Evolutionary conservation across 2,888 invertebrate genomes (phyloP).

Genomic region (Tetheella fluctuosa): DNA sequence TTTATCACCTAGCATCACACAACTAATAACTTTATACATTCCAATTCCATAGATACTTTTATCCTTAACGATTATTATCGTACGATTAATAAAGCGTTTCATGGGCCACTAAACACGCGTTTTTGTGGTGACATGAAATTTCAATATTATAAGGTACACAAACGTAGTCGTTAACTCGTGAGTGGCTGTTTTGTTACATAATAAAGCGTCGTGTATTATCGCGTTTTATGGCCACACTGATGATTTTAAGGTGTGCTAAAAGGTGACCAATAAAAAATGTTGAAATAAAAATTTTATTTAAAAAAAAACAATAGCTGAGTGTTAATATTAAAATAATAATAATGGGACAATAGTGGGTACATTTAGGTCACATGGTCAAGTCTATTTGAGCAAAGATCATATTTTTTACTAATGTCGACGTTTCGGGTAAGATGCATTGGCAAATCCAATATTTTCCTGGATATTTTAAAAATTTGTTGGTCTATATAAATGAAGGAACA

Average conservation of each 20-base stretch:
- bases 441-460: no score
- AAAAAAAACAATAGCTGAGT: not conserved
- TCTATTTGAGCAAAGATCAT: no score
- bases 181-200: constrained; percentile 54
- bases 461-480: no score
- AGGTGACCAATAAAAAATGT: constrained; percentile 22
- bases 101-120: constrained; percentile 30
- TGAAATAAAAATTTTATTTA: not conserved
- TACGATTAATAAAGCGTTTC: constrained; percentile 34
- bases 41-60: not conserved
- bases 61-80: constrained; percentile 16
- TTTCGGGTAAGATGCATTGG: no score
- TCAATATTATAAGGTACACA: constrained; percentile 29
- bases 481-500: no score
- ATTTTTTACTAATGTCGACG: no score
- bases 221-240: constrained; percentile 44
- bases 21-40: not conserved
- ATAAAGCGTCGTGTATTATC: constrained; percentile 52
- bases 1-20: not conserved
- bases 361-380: no score
- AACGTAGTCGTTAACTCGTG: constrained; percentile 34
- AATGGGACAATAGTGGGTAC: no score
- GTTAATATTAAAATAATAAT: no score
- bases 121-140: constrained; percentile 35
- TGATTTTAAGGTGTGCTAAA: constrained; percentile 49